Conservation (phyloP, 2,797 vertebrate species). For the Eulemur mongoz region DNA sequence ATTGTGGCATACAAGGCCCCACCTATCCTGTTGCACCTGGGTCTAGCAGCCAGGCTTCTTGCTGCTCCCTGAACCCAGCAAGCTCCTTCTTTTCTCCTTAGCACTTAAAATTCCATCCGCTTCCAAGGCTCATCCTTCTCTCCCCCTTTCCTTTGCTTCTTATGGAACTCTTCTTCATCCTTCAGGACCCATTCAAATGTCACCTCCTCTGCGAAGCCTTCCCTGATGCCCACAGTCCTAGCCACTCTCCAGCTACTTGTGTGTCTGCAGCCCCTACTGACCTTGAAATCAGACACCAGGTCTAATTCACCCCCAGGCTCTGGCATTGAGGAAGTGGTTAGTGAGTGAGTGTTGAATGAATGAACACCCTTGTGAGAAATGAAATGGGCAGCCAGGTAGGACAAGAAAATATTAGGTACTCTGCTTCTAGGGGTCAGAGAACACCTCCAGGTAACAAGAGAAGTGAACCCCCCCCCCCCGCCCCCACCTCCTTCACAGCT, state of each 20-base stretch:
- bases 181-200: background rate
- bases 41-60: background rate
- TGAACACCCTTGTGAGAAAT: background rate
- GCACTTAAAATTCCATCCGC: background rate
- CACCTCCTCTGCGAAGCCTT: slow-evolving; percentile 26
- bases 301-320: background rate
- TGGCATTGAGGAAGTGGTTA: background rate
- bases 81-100: background rate
- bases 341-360: background rate
- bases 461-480: background rate
- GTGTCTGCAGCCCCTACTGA: background rate
- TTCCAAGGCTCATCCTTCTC: background rate
- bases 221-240: background rate
- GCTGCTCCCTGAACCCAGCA: background rate
- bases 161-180: background rate
- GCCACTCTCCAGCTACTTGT: background rate
- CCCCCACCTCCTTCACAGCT: background rate
- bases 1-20: background rate
- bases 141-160: background rate
- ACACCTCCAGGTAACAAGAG: background rate
- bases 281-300: background rate
- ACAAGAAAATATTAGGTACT: background rate
- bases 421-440: background rate
- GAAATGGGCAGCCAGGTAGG: background rate
- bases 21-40: rapidly evolving